These are phyloP conservation scores for Phytoseiulus persimilis DNA, from an alignment of 2,888 invertebrate species.

Conservation along the genomic window DNA sequence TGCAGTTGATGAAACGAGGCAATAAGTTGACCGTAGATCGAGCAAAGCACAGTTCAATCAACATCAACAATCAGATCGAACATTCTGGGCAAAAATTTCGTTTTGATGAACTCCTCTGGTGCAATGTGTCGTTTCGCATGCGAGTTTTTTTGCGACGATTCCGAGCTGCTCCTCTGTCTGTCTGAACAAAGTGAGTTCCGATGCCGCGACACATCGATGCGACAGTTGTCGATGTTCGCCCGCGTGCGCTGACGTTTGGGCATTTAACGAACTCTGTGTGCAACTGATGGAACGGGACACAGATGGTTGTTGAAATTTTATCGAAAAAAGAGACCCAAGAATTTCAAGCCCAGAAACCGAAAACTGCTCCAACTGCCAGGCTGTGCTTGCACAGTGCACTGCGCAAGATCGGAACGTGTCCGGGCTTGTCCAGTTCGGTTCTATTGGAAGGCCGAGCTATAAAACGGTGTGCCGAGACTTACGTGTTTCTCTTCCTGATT, in stretches of 20 bases:
- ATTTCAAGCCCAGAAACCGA: neutral
- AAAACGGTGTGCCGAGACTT: too few species aligned
- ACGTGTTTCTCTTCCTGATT: too few species aligned
- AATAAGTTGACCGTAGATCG: too few species aligned
- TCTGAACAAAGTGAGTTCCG: too few species aligned
- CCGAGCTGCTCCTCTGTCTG: neutral
- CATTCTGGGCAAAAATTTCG: neutral
- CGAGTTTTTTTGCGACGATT: neutral
- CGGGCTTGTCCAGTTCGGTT: too few species aligned
- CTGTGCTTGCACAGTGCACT: too few species aligned
- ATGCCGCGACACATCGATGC: neutral
- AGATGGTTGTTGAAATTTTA: neutral
- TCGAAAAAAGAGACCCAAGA: neutral
- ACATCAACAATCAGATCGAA: neutral
- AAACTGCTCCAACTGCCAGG: too few species aligned
- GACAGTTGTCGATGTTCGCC: neutral
- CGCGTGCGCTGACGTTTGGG: neutral
- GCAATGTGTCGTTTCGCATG: neutral
- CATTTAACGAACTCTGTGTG: slow-evolving; percentile 38
- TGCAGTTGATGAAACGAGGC: too few species aligned
- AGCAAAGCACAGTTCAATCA: neutral
- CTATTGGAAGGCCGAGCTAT: too few species aligned
- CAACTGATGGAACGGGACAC: slow-evolving; percentile 27
- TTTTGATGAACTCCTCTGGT: neutral
- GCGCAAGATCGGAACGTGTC: too few species aligned